Evolutionary conservation across 2,888 invertebrate genomes (phyloP).

Genomic region (Gymnoscelis rufifasciata): DNA sequence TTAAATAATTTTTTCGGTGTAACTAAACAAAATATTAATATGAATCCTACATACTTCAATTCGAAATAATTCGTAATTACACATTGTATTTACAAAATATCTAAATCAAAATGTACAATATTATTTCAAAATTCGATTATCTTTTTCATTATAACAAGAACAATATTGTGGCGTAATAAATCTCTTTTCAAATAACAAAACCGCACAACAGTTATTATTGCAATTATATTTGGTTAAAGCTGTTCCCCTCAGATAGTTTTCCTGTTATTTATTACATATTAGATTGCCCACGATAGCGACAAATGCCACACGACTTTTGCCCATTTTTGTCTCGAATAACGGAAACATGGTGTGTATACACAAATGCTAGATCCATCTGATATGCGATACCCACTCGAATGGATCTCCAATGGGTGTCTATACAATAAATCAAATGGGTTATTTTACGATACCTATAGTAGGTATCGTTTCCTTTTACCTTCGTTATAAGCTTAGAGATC

Average conservation of each 20-base stretch:
- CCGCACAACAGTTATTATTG: slow-evolving; percentile 21
- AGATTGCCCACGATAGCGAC: slow-evolving; percentile 20
- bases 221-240: slow-evolving; percentile 21
- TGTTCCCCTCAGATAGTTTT: slow-evolving; percentile 16
- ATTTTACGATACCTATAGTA: not conserved
- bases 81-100: too few relatives aligned
- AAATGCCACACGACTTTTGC: slow-evolving; percentile 11
- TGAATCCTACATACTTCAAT: too few relatives aligned
- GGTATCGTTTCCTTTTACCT: not conserved
- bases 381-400: too few relatives aligned
- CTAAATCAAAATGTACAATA: too few relatives aligned
- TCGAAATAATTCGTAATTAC: too few relatives aligned
- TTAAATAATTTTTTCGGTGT: too few relatives aligned
- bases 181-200: slow-evolving; percentile 13
- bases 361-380: too few relatives aligned
- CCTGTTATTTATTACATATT: slow-evolving; percentile 26
- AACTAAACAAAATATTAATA: too few relatives aligned
- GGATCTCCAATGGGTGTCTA: too few relatives aligned
- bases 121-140: not conserved
- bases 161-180: slow-evolving; percentile 2
- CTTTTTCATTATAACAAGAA: not conserved
- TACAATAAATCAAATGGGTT: not conserved
- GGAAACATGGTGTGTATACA: not conserved
- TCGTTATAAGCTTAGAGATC: not conserved
- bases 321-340: slow-evolving; percentile 11